Evolutionary conservation across 2,888 invertebrate species (phyloP).

Genomic region (Tolmerus cingulatus): DNA sequence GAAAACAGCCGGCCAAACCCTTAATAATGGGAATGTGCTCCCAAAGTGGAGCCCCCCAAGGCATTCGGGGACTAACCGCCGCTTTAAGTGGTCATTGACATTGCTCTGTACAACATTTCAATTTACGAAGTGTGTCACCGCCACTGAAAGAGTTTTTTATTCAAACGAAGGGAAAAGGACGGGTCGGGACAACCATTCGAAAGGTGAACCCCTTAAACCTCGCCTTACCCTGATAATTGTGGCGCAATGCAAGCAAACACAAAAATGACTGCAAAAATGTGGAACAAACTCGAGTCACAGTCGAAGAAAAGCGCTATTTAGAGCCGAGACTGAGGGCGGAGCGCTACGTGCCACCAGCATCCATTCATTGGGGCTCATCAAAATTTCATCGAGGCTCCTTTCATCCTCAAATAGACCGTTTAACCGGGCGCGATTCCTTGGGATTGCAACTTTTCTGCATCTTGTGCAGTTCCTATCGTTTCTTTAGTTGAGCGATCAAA

Average conservation of each 20-base stretch:
- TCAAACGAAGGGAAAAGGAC: background rate
- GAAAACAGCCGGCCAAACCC: background rate
- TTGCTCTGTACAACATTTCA: conserved; percentile 3
- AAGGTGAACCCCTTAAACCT: background rate
- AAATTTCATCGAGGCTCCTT: conserved; percentile 18
- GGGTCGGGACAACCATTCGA: background rate
- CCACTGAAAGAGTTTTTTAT: background rate
- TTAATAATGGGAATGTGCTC: background rate
- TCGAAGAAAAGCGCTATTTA: background rate
- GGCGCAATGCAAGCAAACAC: conserved; percentile 9
- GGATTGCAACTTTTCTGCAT: background rate
- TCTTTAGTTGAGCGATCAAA: conserved; percentile 1
- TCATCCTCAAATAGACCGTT: background rate
- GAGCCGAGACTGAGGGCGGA: background rate
- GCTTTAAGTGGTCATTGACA: conserved; percentile 39
- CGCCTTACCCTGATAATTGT: background rate
- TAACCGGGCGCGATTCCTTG: background rate
- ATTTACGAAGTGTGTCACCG: background rate
- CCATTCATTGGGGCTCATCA: conserved; percentile 20
- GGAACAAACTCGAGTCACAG: background rate
- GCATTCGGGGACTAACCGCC: background rate
- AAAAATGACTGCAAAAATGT: conserved; percentile 31
- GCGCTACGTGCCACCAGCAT: background rate
- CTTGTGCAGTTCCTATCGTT: background rate
- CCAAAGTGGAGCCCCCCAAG: background rate